Evolutionary conservation across 2,797 vertebrate genomes (phyloP).

Genomic region (Acipenser oxyrinchus): DNA sequence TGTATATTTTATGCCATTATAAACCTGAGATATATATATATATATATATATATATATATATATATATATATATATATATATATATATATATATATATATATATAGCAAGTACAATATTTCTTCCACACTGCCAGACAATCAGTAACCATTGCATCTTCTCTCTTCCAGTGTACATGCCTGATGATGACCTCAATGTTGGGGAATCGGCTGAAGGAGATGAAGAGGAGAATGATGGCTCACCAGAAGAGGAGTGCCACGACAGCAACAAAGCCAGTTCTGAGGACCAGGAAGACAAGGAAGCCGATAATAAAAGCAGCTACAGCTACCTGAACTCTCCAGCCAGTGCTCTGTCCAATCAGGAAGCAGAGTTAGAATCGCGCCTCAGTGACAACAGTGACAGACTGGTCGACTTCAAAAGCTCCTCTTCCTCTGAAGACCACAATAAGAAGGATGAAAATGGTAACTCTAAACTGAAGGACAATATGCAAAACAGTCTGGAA

Average conservation of each 20-base stretch:
- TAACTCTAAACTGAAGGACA: conserved; percentile 63
- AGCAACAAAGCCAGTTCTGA: conserved; percentile 75
- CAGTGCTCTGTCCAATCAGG: conserved; percentile 89
- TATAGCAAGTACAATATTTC: no score
- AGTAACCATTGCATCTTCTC: conserved; percentile 26
- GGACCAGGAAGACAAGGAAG: conserved; percentile 75
- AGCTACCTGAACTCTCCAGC: conserved; percentile 93
- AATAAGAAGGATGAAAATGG: conserved; percentile 59
- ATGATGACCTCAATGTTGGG: conserved; percentile 74
- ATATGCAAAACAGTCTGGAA: conserved; percentile 82
- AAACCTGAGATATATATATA: no score
- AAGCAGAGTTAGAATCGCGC: conserved; percentile 82
- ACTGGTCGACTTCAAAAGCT: conserved; percentile 80
- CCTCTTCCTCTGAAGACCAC: conserved; percentile 69
- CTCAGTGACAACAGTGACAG: conserved; percentile 88
- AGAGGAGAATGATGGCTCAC: conserved; percentile 75
- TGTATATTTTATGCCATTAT: no score
- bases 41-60: no score
- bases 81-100: no score
- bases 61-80: no score
- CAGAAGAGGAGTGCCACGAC: conserved; percentile 75
- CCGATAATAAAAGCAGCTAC: conserved; percentile 82
- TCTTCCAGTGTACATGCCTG: conserved; percentile 84
- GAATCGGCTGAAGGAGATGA: conserved; percentile 76
- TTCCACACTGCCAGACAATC: no score